These are phyloP conservation scores for Cyaniris semiargus DNA, from an alignment of 2,888 invertebrate genomes.

Conservation along the genomic window DNA sequence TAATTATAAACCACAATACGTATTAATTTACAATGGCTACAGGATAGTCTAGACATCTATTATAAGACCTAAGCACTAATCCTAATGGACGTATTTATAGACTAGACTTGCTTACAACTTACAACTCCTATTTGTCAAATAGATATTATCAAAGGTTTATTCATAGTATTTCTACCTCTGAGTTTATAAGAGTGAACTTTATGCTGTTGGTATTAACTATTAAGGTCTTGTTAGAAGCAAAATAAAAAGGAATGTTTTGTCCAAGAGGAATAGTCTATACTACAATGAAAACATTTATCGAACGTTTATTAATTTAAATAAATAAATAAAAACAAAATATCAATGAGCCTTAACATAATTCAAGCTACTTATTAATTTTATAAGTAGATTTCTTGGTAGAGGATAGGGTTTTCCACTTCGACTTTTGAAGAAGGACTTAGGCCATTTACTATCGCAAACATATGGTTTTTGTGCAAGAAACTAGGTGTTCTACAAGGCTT, in stretches of 20 bases:
- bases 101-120: neutral
- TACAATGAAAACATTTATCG: neutral
- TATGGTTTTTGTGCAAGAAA: too few relatives aligned
- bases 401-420: too few relatives aligned
- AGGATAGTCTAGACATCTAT: conserved; percentile 8
- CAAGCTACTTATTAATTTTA: too few relatives aligned
- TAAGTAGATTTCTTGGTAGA: too few relatives aligned
- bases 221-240: neutral
- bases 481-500: too few relatives aligned
- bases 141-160: neutral
- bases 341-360: too few relatives aligned
- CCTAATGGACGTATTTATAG: conserved; percentile 16
- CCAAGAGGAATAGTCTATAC: neutral
- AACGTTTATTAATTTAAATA: too few relatives aligned
- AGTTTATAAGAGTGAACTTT: neutral
- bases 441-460: too few relatives aligned
- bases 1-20: neutral
- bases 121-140: conserved; percentile 27
- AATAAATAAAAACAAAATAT: too few relatives aligned
- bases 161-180: neutral
- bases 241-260: neutral
- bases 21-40: conserved; percentile 21
- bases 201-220: neutral
- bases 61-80: conserved; percentile 19
- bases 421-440: too few relatives aligned